Percentiles rank a stretch among this genome's conserved stretches.
Conservation (phyloP, 2,888 invertebrate species). For the Drosophila ezoana region DNA sequence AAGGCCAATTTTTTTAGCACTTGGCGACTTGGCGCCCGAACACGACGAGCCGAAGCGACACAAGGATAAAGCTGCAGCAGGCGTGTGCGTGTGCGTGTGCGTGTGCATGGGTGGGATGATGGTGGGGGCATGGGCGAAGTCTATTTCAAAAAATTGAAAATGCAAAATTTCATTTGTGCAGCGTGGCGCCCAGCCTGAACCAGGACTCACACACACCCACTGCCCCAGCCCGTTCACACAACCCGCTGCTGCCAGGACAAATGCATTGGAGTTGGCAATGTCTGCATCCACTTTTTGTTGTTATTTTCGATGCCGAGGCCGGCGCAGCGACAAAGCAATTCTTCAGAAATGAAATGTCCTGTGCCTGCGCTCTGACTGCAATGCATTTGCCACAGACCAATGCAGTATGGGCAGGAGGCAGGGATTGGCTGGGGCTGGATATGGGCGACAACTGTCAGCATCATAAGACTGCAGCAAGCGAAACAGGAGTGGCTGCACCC, state of each 20-base stretch:
- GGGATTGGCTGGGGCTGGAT: slow-evolving; percentile 4
- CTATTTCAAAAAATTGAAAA: slow-evolving; percentile 81
- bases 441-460: slow-evolving; percentile 67
- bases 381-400: slow-evolving; percentile 59
- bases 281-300: slow-evolving; percentile 44
- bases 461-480: slow-evolving; percentile 62
- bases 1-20: slow-evolving; percentile 54
- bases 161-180: slow-evolving; percentile 80
- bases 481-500: slow-evolving; percentile 1
- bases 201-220: slow-evolving; percentile 1
- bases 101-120: background rate
- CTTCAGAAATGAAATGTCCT: slow-evolving; percentile 81
- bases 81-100: background rate
- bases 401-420: slow-evolving; percentile 10
- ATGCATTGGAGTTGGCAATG: slow-evolving; percentile 56
- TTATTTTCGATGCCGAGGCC: slow-evolving; percentile 57
- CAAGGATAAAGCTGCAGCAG: slow-evolving; percentile 39
- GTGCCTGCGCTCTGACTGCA: slow-evolving; percentile 55
- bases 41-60: slow-evolving; percentile 25
- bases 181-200: slow-evolving; percentile 35
- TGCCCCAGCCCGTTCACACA: slow-evolving; percentile 9
- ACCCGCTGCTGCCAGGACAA: slow-evolving; percentile 26
- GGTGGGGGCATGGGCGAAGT: slow-evolving; percentile 61
- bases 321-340: slow-evolving; percentile 74
- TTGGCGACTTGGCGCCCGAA: slow-evolving; percentile 36